A percentile compares a stretch with the other conserved stretches of the same genome.
Evolutionary conservation across 2,113 vertebrate species (phyloP).

Genomic region (Tachysurus vachellii): DNA sequence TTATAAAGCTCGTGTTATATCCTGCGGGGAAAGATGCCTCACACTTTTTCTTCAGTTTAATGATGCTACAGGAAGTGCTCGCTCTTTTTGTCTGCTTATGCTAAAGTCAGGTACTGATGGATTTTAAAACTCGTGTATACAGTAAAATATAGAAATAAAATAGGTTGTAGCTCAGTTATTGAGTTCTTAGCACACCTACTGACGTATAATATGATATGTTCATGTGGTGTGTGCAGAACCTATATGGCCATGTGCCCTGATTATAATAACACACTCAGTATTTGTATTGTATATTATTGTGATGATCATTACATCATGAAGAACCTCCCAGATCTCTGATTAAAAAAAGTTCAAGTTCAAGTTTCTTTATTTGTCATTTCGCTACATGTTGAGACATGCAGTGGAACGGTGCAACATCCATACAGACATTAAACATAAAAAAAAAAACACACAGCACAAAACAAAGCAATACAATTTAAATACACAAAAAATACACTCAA

Average conservation of each 20-base stretch:
- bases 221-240: neutral
- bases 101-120: too few species aligned
- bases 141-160: neutral
- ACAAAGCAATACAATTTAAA: too few species aligned
- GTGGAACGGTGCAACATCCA: too few species aligned
- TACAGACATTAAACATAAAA: too few species aligned
- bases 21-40: neutral
- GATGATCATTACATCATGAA: neutral
- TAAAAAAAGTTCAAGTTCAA: neutral
- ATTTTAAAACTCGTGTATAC: neutral
- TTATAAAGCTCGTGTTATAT: neutral
- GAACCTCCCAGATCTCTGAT: neutral
- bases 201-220: neutral
- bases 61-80: neutral
- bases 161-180: neutral
- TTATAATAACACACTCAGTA: neutral
- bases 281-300: neutral
- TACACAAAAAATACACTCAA: too few species aligned
- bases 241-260: neutral
- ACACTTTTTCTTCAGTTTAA: neutral
- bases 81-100: neutral
- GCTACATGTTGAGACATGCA: too few species aligned
- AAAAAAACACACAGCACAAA: too few species aligned
- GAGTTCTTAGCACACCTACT: neutral
- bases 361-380: too few species aligned